A percentile compares a stretch with the other conserved stretches of the same genome.
Evolutionary conservation across 2,888 invertebrate genomes (phyloP).

Genomic region (Ditula angustiorana): DNA sequence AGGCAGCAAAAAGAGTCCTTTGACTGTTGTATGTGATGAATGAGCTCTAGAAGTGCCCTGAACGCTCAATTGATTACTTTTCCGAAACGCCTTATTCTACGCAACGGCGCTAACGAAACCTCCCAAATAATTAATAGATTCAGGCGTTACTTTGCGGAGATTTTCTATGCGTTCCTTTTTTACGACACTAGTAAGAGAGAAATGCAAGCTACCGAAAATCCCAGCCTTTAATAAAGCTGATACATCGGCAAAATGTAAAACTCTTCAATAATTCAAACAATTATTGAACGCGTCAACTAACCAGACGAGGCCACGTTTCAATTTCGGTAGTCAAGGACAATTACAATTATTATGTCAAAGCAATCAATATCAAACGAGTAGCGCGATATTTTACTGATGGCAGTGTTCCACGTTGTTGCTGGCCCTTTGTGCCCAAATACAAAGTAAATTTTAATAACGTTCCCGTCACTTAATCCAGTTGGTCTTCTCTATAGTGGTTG

Average conservation of each 20-base stretch:
- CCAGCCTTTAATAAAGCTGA: not conserved
- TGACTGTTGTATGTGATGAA: no score
- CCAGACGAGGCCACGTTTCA: conserved; percentile 1
- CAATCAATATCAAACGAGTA: conserved; percentile 1
- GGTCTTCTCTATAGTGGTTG: not conserved
- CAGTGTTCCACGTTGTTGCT: not conserved
- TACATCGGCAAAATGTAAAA: not conserved
- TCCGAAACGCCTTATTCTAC: no score
- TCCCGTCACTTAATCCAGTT: not conserved
- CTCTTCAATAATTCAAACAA: conserved; percentile 6
- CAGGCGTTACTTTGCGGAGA: no score
- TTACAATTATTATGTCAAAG: not conserved
- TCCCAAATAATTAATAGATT: no score
- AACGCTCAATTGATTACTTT: no score
- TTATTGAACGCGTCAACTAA: not conserved
- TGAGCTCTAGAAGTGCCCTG: no score
- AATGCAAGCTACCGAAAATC: not conserved
- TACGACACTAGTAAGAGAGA: no score
- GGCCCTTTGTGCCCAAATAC: not conserved
- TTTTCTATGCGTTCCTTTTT: no score
- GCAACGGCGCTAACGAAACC: no score
- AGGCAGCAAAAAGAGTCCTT: no score
- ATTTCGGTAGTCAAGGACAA: conserved; percentile 3
- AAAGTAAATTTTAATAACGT: conserved; percentile 2
- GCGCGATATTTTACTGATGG: not conserved